Evolutionary conservation across 2,797 vertebrate genomes (phyloP), one percentile per base, ranked within the genome.

Genomic region (Mus caroli): DNA sequence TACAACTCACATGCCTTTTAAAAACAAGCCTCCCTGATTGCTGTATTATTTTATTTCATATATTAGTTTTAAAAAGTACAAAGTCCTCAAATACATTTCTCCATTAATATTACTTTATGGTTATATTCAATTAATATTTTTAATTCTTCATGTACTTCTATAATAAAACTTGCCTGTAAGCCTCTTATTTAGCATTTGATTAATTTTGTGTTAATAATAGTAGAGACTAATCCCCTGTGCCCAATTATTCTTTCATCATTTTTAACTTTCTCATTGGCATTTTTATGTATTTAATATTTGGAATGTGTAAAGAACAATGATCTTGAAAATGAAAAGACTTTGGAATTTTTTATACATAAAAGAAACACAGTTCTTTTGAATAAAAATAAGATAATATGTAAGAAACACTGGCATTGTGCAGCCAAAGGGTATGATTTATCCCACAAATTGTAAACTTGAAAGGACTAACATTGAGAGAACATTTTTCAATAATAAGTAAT

Each of bases 161-260:
- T 96, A 80, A 82, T 95, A 86, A 91, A 77, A 79, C 9, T 86
- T 37, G 52, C 34, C 26, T 94, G 82, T 2, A 62, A 89, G 58
- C 31, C 26, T 37, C 24, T 69, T 91, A 79, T 50, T 60, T 95
- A 52, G 37, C 75, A 90, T 90, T 91, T 69, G 46, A 94, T 91
- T 89, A 93, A 93, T 83, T 92, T 95, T 24, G 19, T 77, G 79
- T 67, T 92, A 94, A 96, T 77, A 28, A 15, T 82, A 78, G 19
- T 88, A 76, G 86, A 95, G 62, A 91, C 71, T 79, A 94, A 71
- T 58, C 13, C 31, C 56, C 3, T 58, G 17, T 28, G 14, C 0
- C 37, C 73, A 94, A 60, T 46, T 84, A 80, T 92, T 88, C 50
- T 46, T 85, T 91, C 64, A 60, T 85, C 28, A 76, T 82, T 82